Evolutionary conservation across 2,113 vertebrate species (phyloP).

Genomic region (Microtus pennsylvanicus): DNA sequence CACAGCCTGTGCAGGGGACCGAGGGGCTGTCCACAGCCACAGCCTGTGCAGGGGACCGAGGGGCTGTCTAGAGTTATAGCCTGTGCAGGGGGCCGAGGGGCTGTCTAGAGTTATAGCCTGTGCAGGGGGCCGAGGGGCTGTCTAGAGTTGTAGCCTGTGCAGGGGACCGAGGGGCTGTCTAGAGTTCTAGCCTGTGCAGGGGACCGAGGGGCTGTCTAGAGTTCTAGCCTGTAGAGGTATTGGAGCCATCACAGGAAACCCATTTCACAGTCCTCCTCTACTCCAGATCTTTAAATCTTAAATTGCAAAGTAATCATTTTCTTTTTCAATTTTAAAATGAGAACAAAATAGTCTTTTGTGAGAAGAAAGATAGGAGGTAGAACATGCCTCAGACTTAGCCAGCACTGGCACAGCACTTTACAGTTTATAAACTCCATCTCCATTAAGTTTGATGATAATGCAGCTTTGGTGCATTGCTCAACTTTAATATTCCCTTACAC

Average conservation of each 20-base stretch:
- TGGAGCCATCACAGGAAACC: background rate
- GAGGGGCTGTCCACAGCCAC: too few relatives aligned
- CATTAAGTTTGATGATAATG: background rate
- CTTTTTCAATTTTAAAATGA: background rate
- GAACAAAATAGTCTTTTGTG: background rate
- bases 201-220: too few relatives aligned
- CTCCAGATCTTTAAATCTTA: background rate
- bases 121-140: too few relatives aligned
- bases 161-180: too few relatives aligned
- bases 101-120: too few relatives aligned
- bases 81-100: too few relatives aligned
- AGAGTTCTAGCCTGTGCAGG: too few relatives aligned
- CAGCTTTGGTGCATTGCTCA: background rate
- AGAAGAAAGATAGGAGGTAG: background rate
- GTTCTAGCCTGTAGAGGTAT: too few relatives aligned
- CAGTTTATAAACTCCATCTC: background rate
- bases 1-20: too few relatives aligned
- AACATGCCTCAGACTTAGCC: accelerated
- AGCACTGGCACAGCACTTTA: background rate
- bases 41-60: too few relatives aligned
- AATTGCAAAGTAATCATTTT: background rate
- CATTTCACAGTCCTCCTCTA: background rate
- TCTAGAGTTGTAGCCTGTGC: too few relatives aligned
- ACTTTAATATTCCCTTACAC: background rate
- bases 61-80: too few relatives aligned